Conservation (phyloP, 2,113 vertebrate species). For the Nettapus auritus region DNA sequence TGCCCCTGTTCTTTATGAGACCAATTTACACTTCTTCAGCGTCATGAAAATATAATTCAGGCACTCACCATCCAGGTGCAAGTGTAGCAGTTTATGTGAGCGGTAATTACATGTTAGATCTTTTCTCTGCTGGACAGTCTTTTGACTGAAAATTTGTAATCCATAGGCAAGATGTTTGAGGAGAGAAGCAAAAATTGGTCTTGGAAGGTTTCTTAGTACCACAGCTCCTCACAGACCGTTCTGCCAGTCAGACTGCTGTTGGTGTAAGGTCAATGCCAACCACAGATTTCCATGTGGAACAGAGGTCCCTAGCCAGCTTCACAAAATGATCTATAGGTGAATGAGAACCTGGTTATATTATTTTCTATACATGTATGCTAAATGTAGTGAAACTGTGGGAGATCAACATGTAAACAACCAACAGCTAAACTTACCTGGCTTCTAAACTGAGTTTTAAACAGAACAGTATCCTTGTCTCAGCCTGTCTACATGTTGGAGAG, state of each 20-base stretch:
- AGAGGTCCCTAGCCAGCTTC: neutral
- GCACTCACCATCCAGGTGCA: neutral
- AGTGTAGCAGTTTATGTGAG: neutral
- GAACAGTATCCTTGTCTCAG: neutral
- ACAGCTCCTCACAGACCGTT: neutral
- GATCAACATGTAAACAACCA: neutral
- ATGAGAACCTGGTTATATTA: neutral
- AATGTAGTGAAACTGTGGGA: neutral
- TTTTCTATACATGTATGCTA: neutral
- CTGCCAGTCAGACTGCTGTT: neutral
- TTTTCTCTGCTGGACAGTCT: neutral
- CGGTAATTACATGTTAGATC: neutral
- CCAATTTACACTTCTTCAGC: neutral
- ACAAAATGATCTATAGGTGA: neutral
- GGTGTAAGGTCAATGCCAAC: neutral
- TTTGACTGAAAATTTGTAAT: neutral
- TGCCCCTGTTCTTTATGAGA: neutral
- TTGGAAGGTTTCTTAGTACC: neutral
- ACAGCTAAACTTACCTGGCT: neutral
- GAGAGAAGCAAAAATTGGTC: neutral
- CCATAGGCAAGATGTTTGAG: neutral
- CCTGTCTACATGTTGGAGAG: fast-evolving
- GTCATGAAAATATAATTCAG: neutral
- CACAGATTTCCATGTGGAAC: neutral
- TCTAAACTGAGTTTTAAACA: neutral